A percentile compares a stretch with the other conserved stretches of the same genome.
Evolutionary conservation across 2,888 invertebrate species (phyloP).

Genomic region (Zaprionus obscuricornis): DNA sequence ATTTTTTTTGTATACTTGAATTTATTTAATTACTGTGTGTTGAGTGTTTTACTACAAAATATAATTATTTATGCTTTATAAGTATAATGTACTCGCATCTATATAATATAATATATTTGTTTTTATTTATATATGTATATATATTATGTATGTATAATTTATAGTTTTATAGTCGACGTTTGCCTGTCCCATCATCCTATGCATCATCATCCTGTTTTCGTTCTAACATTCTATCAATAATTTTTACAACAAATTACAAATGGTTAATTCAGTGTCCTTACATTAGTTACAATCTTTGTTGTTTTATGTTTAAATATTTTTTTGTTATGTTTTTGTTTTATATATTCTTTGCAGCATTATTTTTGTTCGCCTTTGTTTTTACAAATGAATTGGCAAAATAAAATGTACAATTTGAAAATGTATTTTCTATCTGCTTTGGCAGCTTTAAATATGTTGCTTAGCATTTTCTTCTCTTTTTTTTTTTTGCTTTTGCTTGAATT

Average conservation of each 20-base stretch:
- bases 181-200: conserved; percentile 26
- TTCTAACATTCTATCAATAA: conserved; percentile 18
- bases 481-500: conserved; percentile 16
- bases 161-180: conserved; percentile 63
- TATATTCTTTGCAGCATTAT: conserved; percentile 7
- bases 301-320: conserved; percentile 43
- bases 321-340: conserved; percentile 28
- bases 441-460: conserved; percentile 26
- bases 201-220: conserved; percentile 6
- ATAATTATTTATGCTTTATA: conserved; percentile 64
- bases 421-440: conserved; percentile 28
- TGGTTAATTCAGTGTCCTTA: conserved; percentile 50
- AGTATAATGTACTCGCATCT: conserved; percentile 63
- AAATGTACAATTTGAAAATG: conserved; percentile 49
- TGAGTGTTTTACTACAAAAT: conserved; percentile 65
- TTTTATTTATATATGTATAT: conserved; percentile 16
- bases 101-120: conserved; percentile 45
- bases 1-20: conserved; percentile 7
- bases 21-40: conserved; percentile 14
- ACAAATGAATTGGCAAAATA: conserved; percentile 64
- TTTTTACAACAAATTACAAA: conserved; percentile 79
- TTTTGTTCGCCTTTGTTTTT: conserved; percentile 34
- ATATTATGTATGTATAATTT: conserved; percentile 52
- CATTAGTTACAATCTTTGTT: conserved; percentile 63
- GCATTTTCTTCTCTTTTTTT: conserved; percentile 1